Conservation (phyloP, 2,113 vertebrate species). For the Psilopsiagon aymara region DNA sequence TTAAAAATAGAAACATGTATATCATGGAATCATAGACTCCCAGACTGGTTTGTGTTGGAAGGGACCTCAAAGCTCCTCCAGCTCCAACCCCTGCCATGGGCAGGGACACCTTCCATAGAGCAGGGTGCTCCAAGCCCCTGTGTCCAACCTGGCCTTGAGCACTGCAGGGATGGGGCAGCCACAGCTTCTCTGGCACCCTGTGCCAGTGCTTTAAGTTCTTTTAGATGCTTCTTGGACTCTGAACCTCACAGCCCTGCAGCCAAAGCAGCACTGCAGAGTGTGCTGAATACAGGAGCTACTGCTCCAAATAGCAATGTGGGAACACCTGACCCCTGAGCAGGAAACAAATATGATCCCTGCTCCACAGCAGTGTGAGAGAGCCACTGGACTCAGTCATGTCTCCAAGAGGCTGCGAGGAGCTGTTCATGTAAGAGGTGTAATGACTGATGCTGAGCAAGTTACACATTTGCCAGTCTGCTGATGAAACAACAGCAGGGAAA, state of each 20-base stretch:
- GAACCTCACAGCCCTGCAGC: fast-evolving
- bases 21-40: background rate
- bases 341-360: fast-evolving
- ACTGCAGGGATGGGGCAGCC: background rate
- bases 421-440: background rate
- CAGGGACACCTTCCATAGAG: background rate
- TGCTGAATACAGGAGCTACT: fast-evolving
- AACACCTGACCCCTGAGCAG: background rate
- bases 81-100: background rate
- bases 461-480: background rate
- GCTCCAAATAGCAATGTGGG: fast-evolving
- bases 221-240: fast-evolving
- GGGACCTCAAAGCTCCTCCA: background rate
- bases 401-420: background rate
- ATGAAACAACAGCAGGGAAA: background rate
- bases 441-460: background rate
- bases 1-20: background rate
- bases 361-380: background rate
- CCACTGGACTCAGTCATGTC: background rate
- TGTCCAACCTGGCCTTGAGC: background rate
- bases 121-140: background rate
- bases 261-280: background rate
- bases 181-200: background rate
- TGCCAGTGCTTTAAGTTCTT: background rate
- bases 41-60: background rate